Conservation (phyloP, 2,888 invertebrate species). For the Diarsia dahlii region DNA sequence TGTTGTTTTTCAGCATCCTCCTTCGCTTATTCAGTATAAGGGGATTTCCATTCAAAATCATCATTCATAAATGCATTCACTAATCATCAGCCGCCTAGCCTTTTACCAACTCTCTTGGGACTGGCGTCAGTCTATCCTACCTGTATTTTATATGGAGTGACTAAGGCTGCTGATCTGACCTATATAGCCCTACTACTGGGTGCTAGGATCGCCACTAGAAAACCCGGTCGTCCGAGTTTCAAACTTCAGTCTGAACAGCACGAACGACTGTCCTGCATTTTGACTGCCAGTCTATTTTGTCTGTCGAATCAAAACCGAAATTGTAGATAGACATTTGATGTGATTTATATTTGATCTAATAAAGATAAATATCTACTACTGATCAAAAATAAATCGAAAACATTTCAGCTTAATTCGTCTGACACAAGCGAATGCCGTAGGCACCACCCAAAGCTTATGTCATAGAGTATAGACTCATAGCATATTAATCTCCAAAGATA, state of each 20-base stretch:
- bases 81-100: not conserved
- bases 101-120: not conserved
- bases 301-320: not conserved
- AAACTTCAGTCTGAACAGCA: not conserved
- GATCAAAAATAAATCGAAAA: not conserved
- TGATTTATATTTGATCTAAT: not conserved
- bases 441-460: conserved; percentile 8
- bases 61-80: not conserved
- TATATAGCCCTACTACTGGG: too few relatives aligned
- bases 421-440: conserved; percentile 11
- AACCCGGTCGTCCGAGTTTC: not conserved
- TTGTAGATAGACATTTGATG: not conserved
- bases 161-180: too few relatives aligned
- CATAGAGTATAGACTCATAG: not conserved
- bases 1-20: too few relatives aligned
- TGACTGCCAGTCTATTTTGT: not conserved
- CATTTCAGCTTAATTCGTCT: conserved; percentile 16
- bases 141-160: too few relatives aligned
- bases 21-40: not conserved
- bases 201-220: too few relatives aligned
- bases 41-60: not conserved
- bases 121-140: not conserved
- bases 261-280: not conserved
- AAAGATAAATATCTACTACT: too few relatives aligned
- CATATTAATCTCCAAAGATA: conserved; percentile 42